Evolutionary conservation across 2,888 invertebrate species (phyloP).

Genomic region (Tholera decimalis): DNA sequence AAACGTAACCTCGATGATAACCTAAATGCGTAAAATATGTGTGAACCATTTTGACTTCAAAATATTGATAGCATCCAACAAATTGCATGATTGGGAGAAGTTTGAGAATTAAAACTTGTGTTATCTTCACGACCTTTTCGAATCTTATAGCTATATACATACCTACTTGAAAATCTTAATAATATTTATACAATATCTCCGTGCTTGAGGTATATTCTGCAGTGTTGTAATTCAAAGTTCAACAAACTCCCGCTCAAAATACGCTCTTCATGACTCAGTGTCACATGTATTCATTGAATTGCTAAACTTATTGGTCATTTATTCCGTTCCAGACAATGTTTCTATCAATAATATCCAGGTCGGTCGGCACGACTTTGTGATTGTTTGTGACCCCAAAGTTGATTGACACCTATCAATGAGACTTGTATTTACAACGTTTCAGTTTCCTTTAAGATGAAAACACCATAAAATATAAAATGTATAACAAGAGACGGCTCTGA

Average conservation of each 20-base stretch:
- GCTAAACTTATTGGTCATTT: slow-evolving; percentile 8
- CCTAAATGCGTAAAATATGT: not conserved
- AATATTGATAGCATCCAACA: not conserved
- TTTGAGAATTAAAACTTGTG: not conserved
- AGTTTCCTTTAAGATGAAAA: slow-evolving; percentile 6
- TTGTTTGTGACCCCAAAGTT: slow-evolving; percentile 9
- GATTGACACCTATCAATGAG: not conserved
- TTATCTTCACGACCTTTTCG: slow-evolving; percentile 14
- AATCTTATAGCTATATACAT: no score
- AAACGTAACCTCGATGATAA: slow-evolving; percentile 23
- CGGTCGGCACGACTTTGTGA: not conserved
- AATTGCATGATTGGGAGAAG: not conserved
- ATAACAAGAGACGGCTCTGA: not conserved
- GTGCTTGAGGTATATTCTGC: not conserved
- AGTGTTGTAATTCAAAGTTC: not conserved
- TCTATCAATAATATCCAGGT: not conserved
- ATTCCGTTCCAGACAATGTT: slow-evolving; percentile 9
- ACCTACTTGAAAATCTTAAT: not conserved
- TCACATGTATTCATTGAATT: slow-evolving; percentile 29
- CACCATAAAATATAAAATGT: not conserved
- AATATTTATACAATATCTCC: not conserved
- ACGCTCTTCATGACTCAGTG: not conserved
- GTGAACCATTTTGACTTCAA: slow-evolving; percentile 3
- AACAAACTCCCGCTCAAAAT: not conserved
- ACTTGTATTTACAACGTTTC: not conserved